Evolutionary conservation across 2,888 invertebrate species (phyloP).

Genomic region (Deilephila porcellus): DNA sequence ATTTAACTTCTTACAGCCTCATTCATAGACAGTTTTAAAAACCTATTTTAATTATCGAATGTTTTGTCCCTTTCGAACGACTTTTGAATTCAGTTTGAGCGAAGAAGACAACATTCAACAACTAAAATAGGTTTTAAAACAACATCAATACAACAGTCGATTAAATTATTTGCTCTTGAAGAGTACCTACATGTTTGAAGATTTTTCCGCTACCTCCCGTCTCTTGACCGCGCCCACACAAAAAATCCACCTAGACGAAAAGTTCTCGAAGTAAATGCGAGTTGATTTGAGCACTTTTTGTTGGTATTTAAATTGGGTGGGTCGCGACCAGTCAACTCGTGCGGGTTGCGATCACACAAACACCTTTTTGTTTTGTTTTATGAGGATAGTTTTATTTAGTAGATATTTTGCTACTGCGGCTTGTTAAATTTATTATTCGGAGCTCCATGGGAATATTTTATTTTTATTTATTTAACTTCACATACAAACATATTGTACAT

Average conservation of each 20-base stretch:
- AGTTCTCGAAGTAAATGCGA: constrained; percentile 74
- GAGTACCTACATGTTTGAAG: background rate
- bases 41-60: no score
- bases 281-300: constrained; percentile 80
- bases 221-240: constrained; percentile 48
- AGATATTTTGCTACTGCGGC: background rate
- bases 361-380: constrained; percentile 11
- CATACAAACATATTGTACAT: no score
- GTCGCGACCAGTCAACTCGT: constrained; percentile 59
- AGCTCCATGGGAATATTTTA: background rate
- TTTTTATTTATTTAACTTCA: no score
- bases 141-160: no score
- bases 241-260: constrained; percentile 80
- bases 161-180: no score
- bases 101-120: no score
- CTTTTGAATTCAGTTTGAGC: no score
- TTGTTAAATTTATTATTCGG: background rate
- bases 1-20: no score
- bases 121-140: no score
- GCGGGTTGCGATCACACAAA: constrained; percentile 31
- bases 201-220: constrained; percentile 36
- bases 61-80: no score
- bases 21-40: no score
- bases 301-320: constrained; percentile 78
- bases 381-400: background rate